phyloP scores from a whole-genome alignment of 2,797 vertebrate genomes.

The Oreochromis grahami region DNA sequence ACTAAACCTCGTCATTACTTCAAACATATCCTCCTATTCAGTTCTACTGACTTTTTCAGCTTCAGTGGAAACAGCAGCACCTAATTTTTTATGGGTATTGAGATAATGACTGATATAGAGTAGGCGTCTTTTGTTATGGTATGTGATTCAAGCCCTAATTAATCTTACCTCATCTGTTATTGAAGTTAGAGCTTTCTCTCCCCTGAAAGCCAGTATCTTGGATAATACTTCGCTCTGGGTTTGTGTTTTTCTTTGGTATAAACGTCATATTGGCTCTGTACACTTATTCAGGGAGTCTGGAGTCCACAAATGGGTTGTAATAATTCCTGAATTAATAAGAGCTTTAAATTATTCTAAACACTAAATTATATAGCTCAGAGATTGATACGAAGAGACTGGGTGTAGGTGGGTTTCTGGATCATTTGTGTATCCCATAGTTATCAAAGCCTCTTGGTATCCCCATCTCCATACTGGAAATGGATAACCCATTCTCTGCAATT shows the following conservation, averaged over 20 bases:
- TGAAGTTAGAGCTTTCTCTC: rapidly evolving
- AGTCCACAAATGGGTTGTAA: background rate
- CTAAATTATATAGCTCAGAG: background rate
- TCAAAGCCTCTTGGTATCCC: background rate
- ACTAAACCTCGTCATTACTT: background rate
- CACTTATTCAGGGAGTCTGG: background rate
- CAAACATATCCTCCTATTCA: background rate
- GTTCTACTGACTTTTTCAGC: background rate
- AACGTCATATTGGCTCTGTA: background rate
- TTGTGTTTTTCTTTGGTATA: background rate
- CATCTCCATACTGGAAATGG: background rate
- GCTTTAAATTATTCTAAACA: background rate
- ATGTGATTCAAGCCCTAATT: background rate
- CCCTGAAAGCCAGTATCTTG: background rate
- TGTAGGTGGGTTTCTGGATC: background rate
- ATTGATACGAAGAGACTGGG: background rate
- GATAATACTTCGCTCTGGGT: background rate
- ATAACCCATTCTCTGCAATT: background rate
- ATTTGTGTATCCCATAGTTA: background rate
- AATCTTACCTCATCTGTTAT: background rate
- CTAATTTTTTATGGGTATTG: background rate
- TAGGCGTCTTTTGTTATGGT: background rate
- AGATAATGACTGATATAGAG: background rate
- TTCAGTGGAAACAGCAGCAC: background rate
- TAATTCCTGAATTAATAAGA: background rate